Base-by-base conservation (phyloP, 2,113 vertebrate genomes). In the Monopterus albus region DNA sequence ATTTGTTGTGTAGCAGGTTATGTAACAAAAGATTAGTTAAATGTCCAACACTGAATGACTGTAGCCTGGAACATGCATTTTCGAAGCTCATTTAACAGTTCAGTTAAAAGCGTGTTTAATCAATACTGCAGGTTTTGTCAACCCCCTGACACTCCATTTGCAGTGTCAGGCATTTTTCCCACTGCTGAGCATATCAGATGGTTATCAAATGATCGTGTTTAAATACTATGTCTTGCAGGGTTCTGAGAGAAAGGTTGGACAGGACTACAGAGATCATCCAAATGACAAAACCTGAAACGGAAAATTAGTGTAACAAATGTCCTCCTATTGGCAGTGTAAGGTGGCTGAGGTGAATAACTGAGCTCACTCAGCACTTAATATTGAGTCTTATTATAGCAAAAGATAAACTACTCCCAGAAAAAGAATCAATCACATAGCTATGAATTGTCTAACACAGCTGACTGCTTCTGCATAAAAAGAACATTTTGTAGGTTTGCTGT, bases 301-400 rank as follows among this genome's bases (percentile, higher is more conserved):
- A 25, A 53, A 71, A 81, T 85, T 66, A 59, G 56, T 74, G 75
- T 82, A 73, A 87, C 60, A 84, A 82, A 79, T 72, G 65, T 43
- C 46, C 42, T 10, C 39, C 60, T 72, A 23, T 62, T 72, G 72
- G 69, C 75, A 58, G 45, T 20, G 64, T 46, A 15, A 36, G 56
- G 64, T 69, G 74, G 78, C 76, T 21, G 20, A 65, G 57, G 65
- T 72, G 78, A 89, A 74, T 79, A 58, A 76, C 45, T 25, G 50
- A 50, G 57, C 57, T 45, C 51, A 63, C 57, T 78, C 82, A 84
- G 80, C 77, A 52, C 45, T 63, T 79, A 61, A 29, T 57, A 59
- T 79, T 69, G 51, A 55, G 59, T 62, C 70, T 61, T 66, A 81
- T 82, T 78, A 77, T 23, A 62, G 77, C 38, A 12, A 39, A 69